Evolutionary conservation across 2,797 vertebrate species (phyloP), one percentile per base, ranked within the genome.

Genomic region (Meda fulgida): DNA sequence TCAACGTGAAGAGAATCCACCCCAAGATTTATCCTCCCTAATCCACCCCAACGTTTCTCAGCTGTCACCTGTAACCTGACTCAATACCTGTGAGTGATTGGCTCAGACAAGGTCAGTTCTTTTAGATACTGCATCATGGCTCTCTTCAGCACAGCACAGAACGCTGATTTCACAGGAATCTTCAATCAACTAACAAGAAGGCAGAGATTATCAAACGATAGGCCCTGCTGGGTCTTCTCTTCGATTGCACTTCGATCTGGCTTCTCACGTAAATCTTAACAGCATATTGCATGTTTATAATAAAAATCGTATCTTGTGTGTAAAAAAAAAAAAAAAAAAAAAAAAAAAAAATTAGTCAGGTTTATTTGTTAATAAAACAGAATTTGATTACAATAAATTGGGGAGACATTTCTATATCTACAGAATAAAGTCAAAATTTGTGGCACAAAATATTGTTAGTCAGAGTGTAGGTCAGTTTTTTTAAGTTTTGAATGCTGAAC

Each of bases 21-120:
- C 89, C 85, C 86, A 91, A 92, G 91, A 94, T 94, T 85, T 87
- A 86, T 93, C 90, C 92, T 84, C 91, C 86, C 86, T 72, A 90
- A 88, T 90, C 89, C 78, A 75, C 78, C 88, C 55, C 87, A 81
- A 87, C 92, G 91, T 94, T 93, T 95, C 92, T 94, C 93, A 94
- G 87, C 91, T 95, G 94, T 94, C 91, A 90, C 84, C 91, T 85
- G 91, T 91, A 93, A 89, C 92, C 93, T 91, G 91, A 94, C 93
- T 96, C 94, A 93, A 93, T 95, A 95, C 93, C 89, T 92, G 92
- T 94, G 93, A 95, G 91, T 90, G 92, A 96, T 95, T 91, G 93
- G 91, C 69, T 87, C 7, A 92, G 89, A 92, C 93, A 95, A 95
- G 94, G 94, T 95, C 93, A 92, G 89, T 92, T 90, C 90, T 88